A percentile compares a stretch with the other conserved stretches of the same genome.
phyloP scores from a whole-genome alignment of 2,888 invertebrate genomes.

The Agrotis clavis region DNA sequence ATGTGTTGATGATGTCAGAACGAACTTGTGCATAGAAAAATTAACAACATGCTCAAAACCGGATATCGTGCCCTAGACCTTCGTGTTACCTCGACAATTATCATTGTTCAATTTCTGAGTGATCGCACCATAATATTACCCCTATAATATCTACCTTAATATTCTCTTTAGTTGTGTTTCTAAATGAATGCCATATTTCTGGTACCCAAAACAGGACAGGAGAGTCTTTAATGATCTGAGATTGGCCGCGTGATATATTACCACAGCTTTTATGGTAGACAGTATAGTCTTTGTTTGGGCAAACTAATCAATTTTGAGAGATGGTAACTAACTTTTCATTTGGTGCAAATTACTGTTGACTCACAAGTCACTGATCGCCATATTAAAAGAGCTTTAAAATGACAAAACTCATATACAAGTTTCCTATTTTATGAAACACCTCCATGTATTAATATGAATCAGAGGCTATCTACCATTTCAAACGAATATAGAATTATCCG shows the following conservation, averaged over 20 bases:
- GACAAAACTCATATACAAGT: constrained; percentile 79
- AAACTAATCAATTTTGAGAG: constrained; percentile 52
- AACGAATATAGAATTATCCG: constrained; percentile 73
- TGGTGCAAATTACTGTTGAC: constrained; percentile 63
- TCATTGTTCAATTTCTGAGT: constrained; percentile 30
- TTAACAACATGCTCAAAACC: constrained; percentile 47
- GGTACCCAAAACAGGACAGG: constrained; percentile 27
- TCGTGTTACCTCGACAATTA: constrained; percentile 25
- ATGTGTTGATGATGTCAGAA: constrained; percentile 61
- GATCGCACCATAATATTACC: constrained; percentile 1
- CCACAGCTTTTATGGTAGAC: constrained; percentile 54
- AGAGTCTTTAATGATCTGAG: constrained; percentile 41
- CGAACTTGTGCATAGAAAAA: constrained; percentile 46
- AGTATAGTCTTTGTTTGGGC: constrained; percentile 44
- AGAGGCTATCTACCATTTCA: constrained; percentile 76
- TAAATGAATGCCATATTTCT: constrained; percentile 33
- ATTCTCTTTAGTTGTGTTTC: constrained; percentile 22
- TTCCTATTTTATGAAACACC: constrained; percentile 83
- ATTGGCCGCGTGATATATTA: constrained; percentile 50
- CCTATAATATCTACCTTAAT: background rate
- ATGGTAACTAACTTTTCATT: constrained; percentile 42
- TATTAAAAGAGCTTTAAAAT: constrained; percentile 60
- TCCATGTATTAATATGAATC: constrained; percentile 81
- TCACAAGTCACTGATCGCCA: constrained; percentile 65
- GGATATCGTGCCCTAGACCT: constrained; percentile 57